These are phyloP conservation scores for Ectemnius cavifrons DNA, from an alignment of 2,888 invertebrate species.

Conservation along the genomic window DNA sequence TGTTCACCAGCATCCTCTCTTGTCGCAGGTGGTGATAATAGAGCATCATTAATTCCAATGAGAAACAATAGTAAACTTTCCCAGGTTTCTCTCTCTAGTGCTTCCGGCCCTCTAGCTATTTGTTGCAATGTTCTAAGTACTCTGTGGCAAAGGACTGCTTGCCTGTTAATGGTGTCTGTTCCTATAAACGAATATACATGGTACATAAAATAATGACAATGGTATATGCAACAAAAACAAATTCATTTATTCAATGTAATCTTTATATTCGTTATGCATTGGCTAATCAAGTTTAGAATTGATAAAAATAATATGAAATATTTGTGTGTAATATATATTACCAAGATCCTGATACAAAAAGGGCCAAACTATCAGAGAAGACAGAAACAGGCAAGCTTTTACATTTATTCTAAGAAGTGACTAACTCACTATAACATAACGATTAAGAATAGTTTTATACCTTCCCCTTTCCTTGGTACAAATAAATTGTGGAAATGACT, in stretches of 20 bases:
- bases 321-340: conserved; percentile 77
- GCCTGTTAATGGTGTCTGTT: conserved; percentile 93
- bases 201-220: no score
- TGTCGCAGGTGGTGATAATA: conserved; percentile 94
- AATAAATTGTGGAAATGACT: conserved; percentile 96
- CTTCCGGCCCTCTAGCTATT: conserved; percentile 86
- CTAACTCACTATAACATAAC: background rate
- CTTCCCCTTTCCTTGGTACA: conserved; percentile 94
- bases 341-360: conserved; percentile 93
- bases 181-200: conserved; percentile 79
- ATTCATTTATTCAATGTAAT: background rate
- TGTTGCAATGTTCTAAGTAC: conserved; percentile 92
- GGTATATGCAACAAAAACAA: background rate
- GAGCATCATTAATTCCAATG: conserved; percentile 92
- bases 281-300: conserved; percentile 9
- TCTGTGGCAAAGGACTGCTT: conserved; percentile 95
- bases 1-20: conserved; percentile 98
- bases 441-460: conserved; percentile 79
- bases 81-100: conserved; percentile 93
- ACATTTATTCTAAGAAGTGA: conserved; percentile 14
- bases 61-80: conserved; percentile 92
- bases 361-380: conserved; percentile 89
- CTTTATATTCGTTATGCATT: conserved; percentile 15
- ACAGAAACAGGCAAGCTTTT: conserved; percentile 29
- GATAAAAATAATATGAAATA: conserved; percentile 29